Percentiles rank a stretch among this genome's conserved stretches.
phyloP scores from a whole-genome alignment of 2,113 vertebrate species.

The Colinus virginianus region DNA sequence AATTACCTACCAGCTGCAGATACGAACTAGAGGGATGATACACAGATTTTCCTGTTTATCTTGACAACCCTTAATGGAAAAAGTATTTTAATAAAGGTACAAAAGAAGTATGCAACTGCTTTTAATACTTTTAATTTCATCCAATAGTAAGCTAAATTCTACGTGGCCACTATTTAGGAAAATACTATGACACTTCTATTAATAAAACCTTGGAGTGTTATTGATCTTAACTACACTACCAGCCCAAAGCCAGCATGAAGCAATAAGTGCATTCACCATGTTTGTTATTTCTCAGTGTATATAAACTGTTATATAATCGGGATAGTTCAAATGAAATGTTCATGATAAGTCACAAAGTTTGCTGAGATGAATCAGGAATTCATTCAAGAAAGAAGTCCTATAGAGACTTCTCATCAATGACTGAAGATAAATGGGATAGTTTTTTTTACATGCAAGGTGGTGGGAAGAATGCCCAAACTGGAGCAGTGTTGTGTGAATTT shows the following conservation, averaged over 20 bases:
- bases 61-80: background rate
- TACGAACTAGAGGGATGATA: background rate
- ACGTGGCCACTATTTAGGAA: background rate
- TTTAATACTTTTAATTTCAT: background rate
- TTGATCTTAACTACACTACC: background rate
- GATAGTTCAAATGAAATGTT: background rate
- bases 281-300: background rate
- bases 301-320: background rate
- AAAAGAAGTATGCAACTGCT: background rate
- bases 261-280: background rate
- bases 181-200: background rate
- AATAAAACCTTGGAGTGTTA: background rate
- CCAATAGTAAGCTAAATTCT: background rate
- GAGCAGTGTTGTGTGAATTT: background rate
- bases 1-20: background rate
- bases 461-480: background rate
- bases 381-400: background rate
- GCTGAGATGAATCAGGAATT: background rate
- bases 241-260: background rate
- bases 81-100: background rate
- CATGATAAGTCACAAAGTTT: background rate
- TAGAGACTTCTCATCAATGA: background rate
- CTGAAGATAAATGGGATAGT: background rate
- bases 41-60: background rate
- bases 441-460: background rate